Percentiles rank a stretch among this genome's conserved stretches.
Evolutionary conservation across 2,113 vertebrate genomes (phyloP).

Genomic region (Corapipo altera): DNA sequence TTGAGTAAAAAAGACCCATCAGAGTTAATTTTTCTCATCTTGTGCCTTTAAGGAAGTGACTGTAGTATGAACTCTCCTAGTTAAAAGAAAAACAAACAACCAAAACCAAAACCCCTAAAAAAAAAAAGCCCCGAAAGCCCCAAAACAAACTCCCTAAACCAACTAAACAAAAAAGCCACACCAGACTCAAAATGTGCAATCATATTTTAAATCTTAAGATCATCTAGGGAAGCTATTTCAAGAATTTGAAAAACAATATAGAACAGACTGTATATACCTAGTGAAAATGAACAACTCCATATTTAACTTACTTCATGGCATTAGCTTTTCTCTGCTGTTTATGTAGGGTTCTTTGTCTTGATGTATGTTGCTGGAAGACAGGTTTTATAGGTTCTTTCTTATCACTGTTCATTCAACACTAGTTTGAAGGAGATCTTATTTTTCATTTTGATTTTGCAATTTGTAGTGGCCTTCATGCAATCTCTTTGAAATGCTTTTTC

Average conservation of each 20-base stretch:
- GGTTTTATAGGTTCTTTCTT: background rate
- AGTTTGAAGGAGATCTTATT: background rate
- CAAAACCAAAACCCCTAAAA: fast-evolving
- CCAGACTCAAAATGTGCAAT: background rate
- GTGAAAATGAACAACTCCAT: background rate
- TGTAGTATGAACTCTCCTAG: background rate
- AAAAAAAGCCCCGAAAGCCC: background rate
- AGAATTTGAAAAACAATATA: background rate
- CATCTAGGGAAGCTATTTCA: background rate
- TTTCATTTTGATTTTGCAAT: background rate
- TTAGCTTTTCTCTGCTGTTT: background rate
- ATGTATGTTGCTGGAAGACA: background rate
- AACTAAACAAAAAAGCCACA: fast-evolving
- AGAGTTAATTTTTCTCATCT: background rate
- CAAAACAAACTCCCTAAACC: background rate
- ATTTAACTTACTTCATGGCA: background rate
- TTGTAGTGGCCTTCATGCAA: background rate
- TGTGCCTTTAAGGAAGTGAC: background rate
- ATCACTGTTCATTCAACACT: background rate
- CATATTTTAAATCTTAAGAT: background rate
- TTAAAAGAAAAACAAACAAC: background rate
- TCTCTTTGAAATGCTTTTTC: background rate
- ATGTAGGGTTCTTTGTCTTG: background rate
- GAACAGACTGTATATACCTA: background rate
- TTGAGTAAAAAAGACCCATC: background rate